A percentile compares a stretch with the other conserved stretches of the same genome.
Evolutionary conservation across 2,888 invertebrate species (phyloP).

Genomic region (Apamea epomidion): DNA sequence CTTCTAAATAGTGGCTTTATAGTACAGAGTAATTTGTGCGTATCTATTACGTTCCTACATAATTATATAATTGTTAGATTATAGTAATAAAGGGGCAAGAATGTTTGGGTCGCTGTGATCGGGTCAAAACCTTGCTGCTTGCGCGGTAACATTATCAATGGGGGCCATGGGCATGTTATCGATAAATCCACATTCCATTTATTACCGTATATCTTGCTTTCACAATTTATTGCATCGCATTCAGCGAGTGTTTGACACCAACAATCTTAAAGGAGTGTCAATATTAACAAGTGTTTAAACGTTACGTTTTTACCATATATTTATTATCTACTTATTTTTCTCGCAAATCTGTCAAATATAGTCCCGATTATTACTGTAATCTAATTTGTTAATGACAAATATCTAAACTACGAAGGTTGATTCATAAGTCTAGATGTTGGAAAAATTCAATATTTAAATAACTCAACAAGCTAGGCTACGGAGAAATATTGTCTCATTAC

Average conservation of each 20-base stretch:
- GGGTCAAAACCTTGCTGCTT: neutral
- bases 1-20: slow-evolving; percentile 70
- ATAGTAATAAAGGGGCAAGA: slow-evolving; percentile 44
- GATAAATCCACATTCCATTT: neutral
- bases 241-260: neutral
- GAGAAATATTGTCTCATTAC: slow-evolving; percentile 62
- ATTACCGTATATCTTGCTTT: neutral
- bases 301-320: neutral
- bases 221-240: neutral
- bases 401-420: slow-evolving; percentile 73
- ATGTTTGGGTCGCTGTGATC: neutral
- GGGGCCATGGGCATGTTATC: too few relatives aligned
- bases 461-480: slow-evolving; percentile 42
- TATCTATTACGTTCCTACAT: slow-evolving; percentile 83
- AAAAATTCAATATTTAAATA: slow-evolving; percentile 77
- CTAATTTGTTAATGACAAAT: slow-evolving; percentile 66
- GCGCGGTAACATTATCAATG: neutral
- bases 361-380: slow-evolving; percentile 71
- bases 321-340: neutral
- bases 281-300: slow-evolving; percentile 38
- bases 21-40: slow-evolving; percentile 83
- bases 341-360: slow-evolving; percentile 24
- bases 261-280: neutral
- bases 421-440: slow-evolving; percentile 76
- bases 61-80: slow-evolving; percentile 46